Evolutionary conservation across 2,888 invertebrate genomes (phyloP).

Genomic region (Molanna angustata): DNA sequence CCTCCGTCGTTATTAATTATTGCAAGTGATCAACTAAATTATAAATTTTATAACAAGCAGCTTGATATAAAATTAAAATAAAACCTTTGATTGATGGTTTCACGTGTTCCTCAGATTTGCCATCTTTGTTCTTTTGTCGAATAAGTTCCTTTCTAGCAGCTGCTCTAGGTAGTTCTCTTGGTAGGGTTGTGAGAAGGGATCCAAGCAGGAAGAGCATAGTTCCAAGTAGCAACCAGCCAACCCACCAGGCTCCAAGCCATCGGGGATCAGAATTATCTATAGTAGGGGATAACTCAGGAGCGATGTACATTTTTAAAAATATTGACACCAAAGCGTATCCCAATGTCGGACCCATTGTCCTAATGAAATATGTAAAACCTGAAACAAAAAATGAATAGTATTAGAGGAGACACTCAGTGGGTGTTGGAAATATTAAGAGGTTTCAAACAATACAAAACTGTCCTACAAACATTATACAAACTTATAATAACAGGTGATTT

Average conservation of each 20-base stretch:
- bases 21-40: no score
- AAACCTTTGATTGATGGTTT: slow-evolving; percentile 46
- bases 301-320: slow-evolving; percentile 64
- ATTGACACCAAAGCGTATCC: slow-evolving; percentile 66
- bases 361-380: slow-evolving; percentile 65
- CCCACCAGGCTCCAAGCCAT: slow-evolving; percentile 85
- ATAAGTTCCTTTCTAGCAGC: slow-evolving; percentile 47
- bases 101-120: slow-evolving; percentile 36
- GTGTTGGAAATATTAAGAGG: not conserved
- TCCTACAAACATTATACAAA: no score
- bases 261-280: slow-evolving; percentile 67
- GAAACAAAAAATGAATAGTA: slow-evolving; percentile 29
- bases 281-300: slow-evolving; percentile 61
- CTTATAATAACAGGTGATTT: slow-evolving; percentile 70
- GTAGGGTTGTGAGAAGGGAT: slow-evolving; percentile 63
- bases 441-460: no score
- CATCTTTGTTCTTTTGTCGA: slow-evolving; percentile 27
- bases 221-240: slow-evolving; percentile 68
- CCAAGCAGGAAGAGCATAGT: slow-evolving; percentile 58
- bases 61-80: not conserved
- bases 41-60: not conserved
- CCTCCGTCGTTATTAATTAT: no score
- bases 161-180: slow-evolving; percentile 65
- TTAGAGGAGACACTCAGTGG: not conserved
- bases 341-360: slow-evolving; percentile 67